Percentiles rank a stretch among this genome's conserved stretches.
phyloP scores from a whole-genome alignment of 2,113 vertebrate genomes.

The Furnarius figulus region DNA sequence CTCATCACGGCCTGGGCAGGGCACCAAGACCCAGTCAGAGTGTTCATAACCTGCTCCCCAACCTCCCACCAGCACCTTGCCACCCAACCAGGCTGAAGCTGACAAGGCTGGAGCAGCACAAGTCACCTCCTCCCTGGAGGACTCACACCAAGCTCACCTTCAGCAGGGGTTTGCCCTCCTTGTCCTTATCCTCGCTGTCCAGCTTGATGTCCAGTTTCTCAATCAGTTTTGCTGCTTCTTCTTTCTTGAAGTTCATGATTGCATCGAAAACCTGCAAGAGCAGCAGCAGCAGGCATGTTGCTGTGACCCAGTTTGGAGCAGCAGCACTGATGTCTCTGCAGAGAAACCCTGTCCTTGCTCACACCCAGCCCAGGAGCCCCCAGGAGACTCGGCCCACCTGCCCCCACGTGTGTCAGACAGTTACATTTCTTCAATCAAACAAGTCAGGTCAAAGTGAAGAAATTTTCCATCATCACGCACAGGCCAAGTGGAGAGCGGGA shows the following conservation, averaged over 20 bases:
- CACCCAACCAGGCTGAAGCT: rapidly evolving
- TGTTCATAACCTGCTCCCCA: background rate
- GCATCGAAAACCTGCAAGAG: slow-evolving; percentile 85
- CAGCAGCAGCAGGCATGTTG: rapidly evolving
- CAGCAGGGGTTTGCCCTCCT: slow-evolving; percentile 91
- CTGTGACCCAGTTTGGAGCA: background rate
- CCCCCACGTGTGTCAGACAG: slow-evolving; percentile 74
- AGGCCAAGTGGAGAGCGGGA: rapidly evolving
- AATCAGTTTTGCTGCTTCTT: slow-evolving; percentile 88
- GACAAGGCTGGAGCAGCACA: background rate
- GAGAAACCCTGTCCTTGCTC: background rate
- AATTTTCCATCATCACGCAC: slow-evolving; percentile 83
- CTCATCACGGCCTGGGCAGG: slow-evolving; percentile 88
- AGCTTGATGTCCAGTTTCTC: slow-evolving; percentile 92
- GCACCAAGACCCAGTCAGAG: background rate
- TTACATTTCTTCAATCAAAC: slow-evolving; percentile 76
- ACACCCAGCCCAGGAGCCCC: background rate
- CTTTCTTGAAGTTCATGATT: slow-evolving; percentile 94
- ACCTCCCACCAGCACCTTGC: background rate
- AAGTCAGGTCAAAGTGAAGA: slow-evolving; percentile 91
- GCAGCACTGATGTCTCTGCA: background rate
- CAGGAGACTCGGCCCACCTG: background rate
- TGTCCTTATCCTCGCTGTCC: slow-evolving; percentile 89
- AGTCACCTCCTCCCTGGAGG: rapidly evolving
- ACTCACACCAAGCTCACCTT: slow-evolving; percentile 69